Conservation (phyloP, 2,113 vertebrate genomes). For the Neoarius graeffei region DNA sequence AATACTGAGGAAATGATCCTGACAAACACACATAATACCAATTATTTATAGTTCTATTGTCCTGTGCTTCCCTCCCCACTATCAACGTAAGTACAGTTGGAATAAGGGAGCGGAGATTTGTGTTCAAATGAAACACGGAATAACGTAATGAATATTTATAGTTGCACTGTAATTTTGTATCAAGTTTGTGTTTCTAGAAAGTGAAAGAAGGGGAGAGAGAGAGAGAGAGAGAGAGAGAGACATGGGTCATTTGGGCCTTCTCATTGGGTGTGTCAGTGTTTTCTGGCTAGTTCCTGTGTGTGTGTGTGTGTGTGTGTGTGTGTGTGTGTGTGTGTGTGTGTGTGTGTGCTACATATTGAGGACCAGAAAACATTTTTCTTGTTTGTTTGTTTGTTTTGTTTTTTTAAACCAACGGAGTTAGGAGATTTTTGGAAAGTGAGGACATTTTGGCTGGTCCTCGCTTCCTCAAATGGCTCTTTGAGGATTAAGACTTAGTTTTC, state of each 20-base stretch:
- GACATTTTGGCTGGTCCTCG: too few species aligned
- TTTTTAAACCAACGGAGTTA: too few species aligned
- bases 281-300: neutral
- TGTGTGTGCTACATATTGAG: too few species aligned
- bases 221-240: neutral
- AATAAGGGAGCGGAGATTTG: neutral
- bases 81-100: neutral
- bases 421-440: too few species aligned
- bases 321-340: neutral
- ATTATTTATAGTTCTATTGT: constrained; percentile 28
- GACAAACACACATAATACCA: constrained; percentile 8
- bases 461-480: too few species aligned
- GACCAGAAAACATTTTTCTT: too few species aligned
- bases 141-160: neutral
- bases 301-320: neutral
- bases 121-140: neutral
- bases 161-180: neutral
- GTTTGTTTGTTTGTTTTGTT: too few species aligned
- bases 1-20: neutral
- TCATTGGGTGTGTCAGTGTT: constrained; percentile 29
- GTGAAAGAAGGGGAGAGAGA: neutral
- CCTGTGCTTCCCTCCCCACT: neutral
- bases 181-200: neutral
- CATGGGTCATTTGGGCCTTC: neutral
- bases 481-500: too few species aligned